Percentiles rank a stretch among this genome's conserved stretches.
Evolutionary conservation across 2,113 vertebrate species (phyloP).

Genomic region (Mustela nigripes): DNA sequence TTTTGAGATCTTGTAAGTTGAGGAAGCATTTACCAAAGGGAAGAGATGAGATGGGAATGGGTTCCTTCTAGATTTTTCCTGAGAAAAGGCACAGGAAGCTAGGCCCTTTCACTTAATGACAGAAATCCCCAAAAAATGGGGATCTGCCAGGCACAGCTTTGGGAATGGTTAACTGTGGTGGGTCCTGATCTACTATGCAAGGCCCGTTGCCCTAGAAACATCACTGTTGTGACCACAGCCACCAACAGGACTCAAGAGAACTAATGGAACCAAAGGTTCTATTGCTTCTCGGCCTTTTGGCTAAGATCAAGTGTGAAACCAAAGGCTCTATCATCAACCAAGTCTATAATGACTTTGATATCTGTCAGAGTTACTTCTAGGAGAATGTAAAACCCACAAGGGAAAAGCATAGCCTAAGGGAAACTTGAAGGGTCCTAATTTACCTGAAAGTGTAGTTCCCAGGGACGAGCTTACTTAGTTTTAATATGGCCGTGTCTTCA

Average conservation of each 20-base stretch:
- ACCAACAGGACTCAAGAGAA: neutral
- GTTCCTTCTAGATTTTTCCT: neutral
- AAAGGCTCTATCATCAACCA: neutral
- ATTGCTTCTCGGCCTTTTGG: neutral
- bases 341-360: neutral
- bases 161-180: neutral
- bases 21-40: constrained; percentile 17
- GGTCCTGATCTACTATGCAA: neutral
- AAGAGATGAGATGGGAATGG: neutral
- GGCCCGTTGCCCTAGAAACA: neutral
- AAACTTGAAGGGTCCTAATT: constrained; percentile 65
- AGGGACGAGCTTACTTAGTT: constrained; percentile 94
- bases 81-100: constrained; percentile 43
- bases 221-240: neutral
- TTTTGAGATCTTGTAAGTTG: neutral
- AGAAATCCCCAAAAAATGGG: neutral
- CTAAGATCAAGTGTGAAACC: neutral
- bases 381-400: neutral
- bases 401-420: neutral
- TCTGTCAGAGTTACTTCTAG: neutral
- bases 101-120: neutral
- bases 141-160: neutral
- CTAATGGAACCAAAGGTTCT: neutral
- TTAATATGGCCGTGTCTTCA: constrained; percentile 93
- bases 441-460: constrained; percentile 99